Conservation (phyloP, 1,140 invertebrate genomes). For the Meteorus sp. region DNA sequence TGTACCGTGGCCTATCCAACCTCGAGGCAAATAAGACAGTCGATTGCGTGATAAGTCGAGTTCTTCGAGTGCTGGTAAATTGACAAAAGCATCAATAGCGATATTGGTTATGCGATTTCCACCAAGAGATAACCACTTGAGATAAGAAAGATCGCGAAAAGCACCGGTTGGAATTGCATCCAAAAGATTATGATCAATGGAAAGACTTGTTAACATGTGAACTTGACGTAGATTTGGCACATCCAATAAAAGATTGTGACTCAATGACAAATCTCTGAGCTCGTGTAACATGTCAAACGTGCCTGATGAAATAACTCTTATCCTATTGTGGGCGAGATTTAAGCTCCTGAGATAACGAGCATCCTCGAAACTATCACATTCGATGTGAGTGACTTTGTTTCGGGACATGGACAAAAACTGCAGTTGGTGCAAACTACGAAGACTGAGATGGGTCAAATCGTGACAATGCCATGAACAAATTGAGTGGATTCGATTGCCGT, state of each 20-base stretch:
- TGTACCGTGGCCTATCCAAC: constrained; percentile 37
- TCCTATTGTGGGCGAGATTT: constrained; percentile 42
- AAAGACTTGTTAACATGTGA: constrained; percentile 31
- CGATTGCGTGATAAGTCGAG: constrained; percentile 48
- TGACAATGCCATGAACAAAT: constrained; percentile 36
- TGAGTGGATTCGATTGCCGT: constrained; percentile 39
- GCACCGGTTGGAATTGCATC: constrained; percentile 15
- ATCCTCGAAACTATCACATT: constrained; percentile 38
- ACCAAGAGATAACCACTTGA: constrained; percentile 40
- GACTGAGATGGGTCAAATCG: constrained; percentile 26
- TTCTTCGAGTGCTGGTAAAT: constrained; percentile 33
- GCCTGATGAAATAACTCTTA: constrained; percentile 23
- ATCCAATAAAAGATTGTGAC: constrained; percentile 36
- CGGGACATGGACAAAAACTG: constrained; percentile 37
- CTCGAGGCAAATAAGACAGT: constrained; percentile 36
- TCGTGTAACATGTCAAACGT: constrained; percentile 31
- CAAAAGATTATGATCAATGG: constrained; percentile 43
- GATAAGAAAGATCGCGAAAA: constrained; percentile 28
- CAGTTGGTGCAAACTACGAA: constrained; percentile 32
- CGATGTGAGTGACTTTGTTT: constrained; percentile 37
- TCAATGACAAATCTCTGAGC: constrained; percentile 38
- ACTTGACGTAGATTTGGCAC: constrained; percentile 39
- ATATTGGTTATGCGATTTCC: constrained; percentile 41
- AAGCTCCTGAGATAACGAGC: constrained; percentile 30
- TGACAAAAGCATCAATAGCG: constrained; percentile 35